Conservation (phyloP, 1,140 invertebrate species). For the Copidosoma floridanum region DNA sequence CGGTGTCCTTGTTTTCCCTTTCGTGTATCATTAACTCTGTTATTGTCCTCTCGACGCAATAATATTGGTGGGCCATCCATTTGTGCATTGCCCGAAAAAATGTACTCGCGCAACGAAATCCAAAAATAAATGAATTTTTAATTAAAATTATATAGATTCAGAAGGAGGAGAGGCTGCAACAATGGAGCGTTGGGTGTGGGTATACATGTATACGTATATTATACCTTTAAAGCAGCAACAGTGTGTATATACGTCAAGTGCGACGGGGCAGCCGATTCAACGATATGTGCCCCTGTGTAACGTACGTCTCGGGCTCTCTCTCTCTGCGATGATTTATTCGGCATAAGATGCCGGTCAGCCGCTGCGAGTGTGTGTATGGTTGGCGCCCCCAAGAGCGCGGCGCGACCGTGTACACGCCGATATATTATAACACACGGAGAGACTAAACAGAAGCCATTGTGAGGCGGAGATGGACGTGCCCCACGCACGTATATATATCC, state of each 20-base stretch:
- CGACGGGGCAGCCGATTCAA: slow-evolving; percentile 39
- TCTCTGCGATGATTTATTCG: slow-evolving; percentile 53
- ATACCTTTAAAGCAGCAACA: too few relatives aligned
- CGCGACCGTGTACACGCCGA: too few relatives aligned
- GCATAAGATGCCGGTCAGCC: slow-evolving; percentile 46
- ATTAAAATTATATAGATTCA: too few relatives aligned
- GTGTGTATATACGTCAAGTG: slow-evolving; percentile 17
- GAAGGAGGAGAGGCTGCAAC: too few relatives aligned
- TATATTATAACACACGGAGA: slow-evolving; percentile 28
- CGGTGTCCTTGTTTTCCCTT: slow-evolving; percentile 21
- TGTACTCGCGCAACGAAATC: too few relatives aligned
- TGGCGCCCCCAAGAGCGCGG: slow-evolving; percentile 31
- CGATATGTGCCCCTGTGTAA: too few relatives aligned
- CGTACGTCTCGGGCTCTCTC: slow-evolving; percentile 36
- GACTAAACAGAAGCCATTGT: slow-evolving; percentile 58
- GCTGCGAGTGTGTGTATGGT: neutral
- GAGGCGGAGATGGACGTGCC: slow-evolving; percentile 49
- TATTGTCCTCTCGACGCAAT: too few relatives aligned
- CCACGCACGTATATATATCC: slow-evolving; percentile 47
- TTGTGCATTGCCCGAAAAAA: too few relatives aligned
- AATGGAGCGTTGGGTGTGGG: too few relatives aligned
- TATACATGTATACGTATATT: too few relatives aligned
- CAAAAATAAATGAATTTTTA: too few relatives aligned
- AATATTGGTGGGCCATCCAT: too few relatives aligned
- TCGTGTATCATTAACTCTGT: slow-evolving; percentile 15